Evolutionary conservation across 2,113 vertebrate genomes (phyloP).

Genomic region (Oreochromis niloticus): DNA sequence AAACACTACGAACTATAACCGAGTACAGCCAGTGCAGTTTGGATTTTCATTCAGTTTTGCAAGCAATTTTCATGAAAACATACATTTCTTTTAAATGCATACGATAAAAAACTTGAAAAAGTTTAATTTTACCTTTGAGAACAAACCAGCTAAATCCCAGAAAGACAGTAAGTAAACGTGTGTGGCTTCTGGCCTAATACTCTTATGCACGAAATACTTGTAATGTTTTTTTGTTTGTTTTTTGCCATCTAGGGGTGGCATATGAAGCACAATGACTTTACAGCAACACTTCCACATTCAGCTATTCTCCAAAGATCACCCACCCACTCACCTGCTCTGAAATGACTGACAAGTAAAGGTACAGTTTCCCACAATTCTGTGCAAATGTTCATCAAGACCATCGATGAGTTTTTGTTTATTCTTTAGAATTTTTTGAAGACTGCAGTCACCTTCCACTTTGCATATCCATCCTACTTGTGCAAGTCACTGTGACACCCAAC

Average conservation of each 20-base stretch:
- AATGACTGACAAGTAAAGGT: background rate
- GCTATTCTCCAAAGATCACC: background rate
- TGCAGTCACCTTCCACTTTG: background rate
- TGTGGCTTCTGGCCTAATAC: background rate
- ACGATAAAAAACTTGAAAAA: background rate
- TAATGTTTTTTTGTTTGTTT: background rate
- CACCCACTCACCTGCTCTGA: background rate
- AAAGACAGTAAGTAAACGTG: background rate
- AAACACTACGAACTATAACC: background rate
- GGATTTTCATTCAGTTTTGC: background rate
- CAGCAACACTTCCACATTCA: background rate
- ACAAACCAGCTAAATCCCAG: background rate
- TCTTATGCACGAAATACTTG: background rate
- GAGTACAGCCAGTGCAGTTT: background rate
- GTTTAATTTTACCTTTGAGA: background rate
- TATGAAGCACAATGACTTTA: background rate
- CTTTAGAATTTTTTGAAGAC: background rate
- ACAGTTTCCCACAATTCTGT: background rate
- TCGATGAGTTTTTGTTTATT: background rate
- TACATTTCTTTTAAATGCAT: background rate
- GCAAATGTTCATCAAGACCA: background rate
- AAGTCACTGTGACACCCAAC: background rate
- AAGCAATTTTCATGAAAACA: background rate
- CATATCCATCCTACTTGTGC: background rate
- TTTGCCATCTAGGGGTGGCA: background rate